phyloP scores from a whole-genome alignment of 2,797 vertebrate species.

The Cuniculus paca region DNA sequence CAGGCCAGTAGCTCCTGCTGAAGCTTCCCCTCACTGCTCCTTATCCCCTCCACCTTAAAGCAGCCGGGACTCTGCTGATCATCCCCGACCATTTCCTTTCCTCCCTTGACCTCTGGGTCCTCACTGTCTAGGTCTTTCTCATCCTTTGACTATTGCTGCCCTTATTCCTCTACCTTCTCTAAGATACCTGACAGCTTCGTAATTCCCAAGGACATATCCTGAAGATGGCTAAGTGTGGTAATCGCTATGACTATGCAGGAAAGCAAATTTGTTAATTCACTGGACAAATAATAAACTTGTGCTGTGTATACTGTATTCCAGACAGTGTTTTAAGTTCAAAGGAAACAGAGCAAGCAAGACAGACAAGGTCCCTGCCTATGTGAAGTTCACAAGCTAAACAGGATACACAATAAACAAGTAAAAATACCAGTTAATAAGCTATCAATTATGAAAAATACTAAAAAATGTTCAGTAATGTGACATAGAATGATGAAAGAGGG shows the following conservation, averaged over 20 bases:
- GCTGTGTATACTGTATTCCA: neutral
- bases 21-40: rapidly evolving
- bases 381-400: neutral
- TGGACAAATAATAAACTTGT: neutral
- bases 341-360: neutral
- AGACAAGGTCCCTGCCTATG: neutral
- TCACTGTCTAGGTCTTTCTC: neutral
- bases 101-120: no score
- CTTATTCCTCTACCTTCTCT: neutral
- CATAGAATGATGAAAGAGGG: neutral
- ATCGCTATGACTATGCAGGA: neutral
- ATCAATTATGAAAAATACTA: slow-evolving; percentile 1
- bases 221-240: neutral
- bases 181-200: neutral
- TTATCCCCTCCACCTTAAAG: neutral
- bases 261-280: neutral
- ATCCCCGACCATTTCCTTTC: neutral
- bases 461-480: neutral
- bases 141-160: no score
- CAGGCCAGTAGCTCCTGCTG: neutral
- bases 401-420: neutral
- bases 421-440: neutral
- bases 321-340: neutral
- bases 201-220: neutral
- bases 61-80: no score